Base-by-base conservation (phyloP, 2,888 invertebrate species). In the Pterostichus madidus region DNA sequence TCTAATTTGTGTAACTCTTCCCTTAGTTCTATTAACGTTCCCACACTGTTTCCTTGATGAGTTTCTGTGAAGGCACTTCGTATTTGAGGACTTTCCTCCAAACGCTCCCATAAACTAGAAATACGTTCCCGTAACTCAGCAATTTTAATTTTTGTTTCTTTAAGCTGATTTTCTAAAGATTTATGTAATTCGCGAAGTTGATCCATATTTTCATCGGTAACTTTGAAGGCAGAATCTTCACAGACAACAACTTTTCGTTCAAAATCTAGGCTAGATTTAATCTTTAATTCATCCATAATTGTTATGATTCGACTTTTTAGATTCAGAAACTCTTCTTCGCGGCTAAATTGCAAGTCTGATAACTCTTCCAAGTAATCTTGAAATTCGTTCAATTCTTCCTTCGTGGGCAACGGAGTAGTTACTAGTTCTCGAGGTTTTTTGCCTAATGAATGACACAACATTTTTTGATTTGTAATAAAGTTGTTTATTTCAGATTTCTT, bases 1-100 rank as follows among this genome's bases (percentile, higher is more conserved):
- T 97, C 95, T 86, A 96, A 96, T 5, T 95, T 91, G 71, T 93
- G 92, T 32, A 97, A 91, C 90, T 97, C 97, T 15, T 91, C 90
- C 83, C 93, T 92, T 15, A 96, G 89, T 5, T 93, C 93, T 31
- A 90, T 90, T 83, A 94, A 90, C 0, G 93, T 92, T 0, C 89
- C 87, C 0, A 91, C 90, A 75, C 92, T 92, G 87, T 93, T 92
- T 2, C 94, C 94, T 0, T 91, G 90, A 87, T 94, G 91, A 0
- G 91, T 92, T 84, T 93, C 91, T 35, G 94, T 89, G 88, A 95
- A 95, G 76, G 92, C 91, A 81, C 94, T 92, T 13, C 94, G 91
- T 78, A 93, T 92, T 7, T 92, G 90, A 32, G 92, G 91, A 15
- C 94, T 93, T 77, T 95, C 93, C 15, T 95, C 94, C n/a, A 97